Evolutionary conservation across 2,888 invertebrate species (phyloP).

Genomic region (Philonicus albiceps): DNA sequence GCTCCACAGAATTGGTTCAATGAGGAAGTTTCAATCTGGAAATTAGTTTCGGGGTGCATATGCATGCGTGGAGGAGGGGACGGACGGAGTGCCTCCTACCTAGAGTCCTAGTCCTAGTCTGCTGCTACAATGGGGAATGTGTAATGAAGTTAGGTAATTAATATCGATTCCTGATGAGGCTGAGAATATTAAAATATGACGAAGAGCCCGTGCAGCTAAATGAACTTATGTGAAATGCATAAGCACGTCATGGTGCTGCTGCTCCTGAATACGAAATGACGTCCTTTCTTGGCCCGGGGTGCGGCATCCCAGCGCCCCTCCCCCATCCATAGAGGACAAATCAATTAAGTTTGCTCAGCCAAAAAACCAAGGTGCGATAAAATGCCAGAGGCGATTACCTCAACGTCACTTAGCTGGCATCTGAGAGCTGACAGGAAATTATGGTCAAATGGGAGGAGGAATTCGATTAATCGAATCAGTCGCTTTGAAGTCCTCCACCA

Average conservation of each 20-base stretch:
- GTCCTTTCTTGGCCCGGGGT: not conserved
- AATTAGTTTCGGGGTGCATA: slow-evolving; percentile 50
- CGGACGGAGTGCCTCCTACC: not conserved
- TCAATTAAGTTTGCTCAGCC: slow-evolving; percentile 36
- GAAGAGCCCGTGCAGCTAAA: slow-evolving; percentile 45
- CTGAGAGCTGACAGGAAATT: slow-evolving; percentile 32
- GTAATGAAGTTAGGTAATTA: slow-evolving; percentile 53
- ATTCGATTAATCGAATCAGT: slow-evolving; percentile 39
- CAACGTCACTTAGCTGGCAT: slow-evolving; percentile 37
- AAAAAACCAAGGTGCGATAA: slow-evolving; percentile 37
- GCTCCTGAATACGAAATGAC: slow-evolving; percentile 1
- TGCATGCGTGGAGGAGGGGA: slow-evolving; percentile 2
- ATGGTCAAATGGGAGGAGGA: slow-evolving; percentile 37
- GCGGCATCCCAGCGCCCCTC: not conserved
- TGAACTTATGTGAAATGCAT: slow-evolving; percentile 40
- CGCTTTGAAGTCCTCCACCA: slow-evolving; percentile 25
- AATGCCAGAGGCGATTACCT: slow-evolving; percentile 33
- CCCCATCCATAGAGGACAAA: not conserved
- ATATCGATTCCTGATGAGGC: slow-evolving; percentile 52
- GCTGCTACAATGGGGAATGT: slow-evolving; percentile 48
- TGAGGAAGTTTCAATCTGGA: slow-evolving; percentile 53
- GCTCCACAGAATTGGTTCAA: slow-evolving; percentile 51
- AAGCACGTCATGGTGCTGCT: slow-evolving; percentile 11
- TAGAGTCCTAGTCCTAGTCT: not conserved
- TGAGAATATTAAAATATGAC: slow-evolving; percentile 51